Evolutionary conservation across 2,797 vertebrate species (phyloP).

Genomic region (Myotis pilosus): DNA sequence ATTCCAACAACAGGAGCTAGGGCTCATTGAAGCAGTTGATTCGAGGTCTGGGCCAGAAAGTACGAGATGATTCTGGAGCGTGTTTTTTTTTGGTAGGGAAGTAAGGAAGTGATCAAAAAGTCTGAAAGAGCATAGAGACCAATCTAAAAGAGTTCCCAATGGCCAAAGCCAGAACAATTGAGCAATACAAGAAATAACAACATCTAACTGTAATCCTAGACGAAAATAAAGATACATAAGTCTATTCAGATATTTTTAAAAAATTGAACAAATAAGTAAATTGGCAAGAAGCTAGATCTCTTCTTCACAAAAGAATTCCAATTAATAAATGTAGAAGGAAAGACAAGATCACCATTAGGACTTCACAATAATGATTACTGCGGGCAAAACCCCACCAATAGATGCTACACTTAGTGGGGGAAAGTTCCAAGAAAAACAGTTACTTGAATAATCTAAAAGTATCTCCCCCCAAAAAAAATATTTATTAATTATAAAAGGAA

Average conservation of each 20-base stretch:
- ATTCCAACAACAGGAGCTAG: neutral
- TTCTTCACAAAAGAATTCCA: neutral
- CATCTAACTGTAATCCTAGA: neutral
- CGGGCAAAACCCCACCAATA: neutral
- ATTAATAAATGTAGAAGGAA: neutral
- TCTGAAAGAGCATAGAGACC: neutral
- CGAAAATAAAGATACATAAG: neutral
- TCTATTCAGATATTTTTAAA: neutral
- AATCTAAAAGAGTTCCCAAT: neutral
- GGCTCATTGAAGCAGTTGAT: neutral
- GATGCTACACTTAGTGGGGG: neutral
- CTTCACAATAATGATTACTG: neutral
- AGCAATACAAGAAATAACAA: no score
- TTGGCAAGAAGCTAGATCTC: neutral
- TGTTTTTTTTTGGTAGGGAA: neutral
- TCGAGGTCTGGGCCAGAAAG: neutral
- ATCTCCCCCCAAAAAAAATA: neutral
- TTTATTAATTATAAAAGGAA: neutral
- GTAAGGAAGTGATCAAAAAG: neutral
- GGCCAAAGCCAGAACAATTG: no score
- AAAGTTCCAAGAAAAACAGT: neutral
- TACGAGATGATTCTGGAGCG: neutral
- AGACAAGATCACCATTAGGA: neutral
- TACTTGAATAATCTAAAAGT: neutral
- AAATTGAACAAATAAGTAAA: conserved; percentile 10